Percentiles rank a stretch among this genome's conserved stretches.
Conservation (phyloP, 2,113 vertebrate genomes). For the Phalacrocorax aristotelis region DNA sequence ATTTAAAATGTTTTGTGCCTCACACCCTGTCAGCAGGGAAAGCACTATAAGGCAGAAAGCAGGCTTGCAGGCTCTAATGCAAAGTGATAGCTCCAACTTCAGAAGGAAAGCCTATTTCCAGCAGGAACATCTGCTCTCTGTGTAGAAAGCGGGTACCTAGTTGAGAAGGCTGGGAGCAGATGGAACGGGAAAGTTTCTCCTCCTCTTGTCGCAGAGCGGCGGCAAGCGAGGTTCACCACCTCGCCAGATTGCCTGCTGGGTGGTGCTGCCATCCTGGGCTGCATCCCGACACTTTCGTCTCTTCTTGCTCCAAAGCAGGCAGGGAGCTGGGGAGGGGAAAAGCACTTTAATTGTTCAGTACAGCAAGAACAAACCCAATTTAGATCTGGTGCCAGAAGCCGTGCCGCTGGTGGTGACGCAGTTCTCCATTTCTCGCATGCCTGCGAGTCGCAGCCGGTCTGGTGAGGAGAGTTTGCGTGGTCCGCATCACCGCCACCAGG, state of each 20-base stretch:
- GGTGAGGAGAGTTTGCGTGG: background rate
- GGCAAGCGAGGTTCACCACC: constrained; percentile 1
- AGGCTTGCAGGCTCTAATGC: constrained; percentile 68
- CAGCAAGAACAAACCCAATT: background rate
- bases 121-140: constrained; percentile 70
- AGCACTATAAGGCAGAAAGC: constrained; percentile 66
- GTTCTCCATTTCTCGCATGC: background rate
- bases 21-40: constrained; percentile 68
- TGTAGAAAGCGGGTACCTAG: background rate
- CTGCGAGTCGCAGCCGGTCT: background rate
- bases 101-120: constrained; percentile 70
- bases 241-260: constrained; percentile 49
- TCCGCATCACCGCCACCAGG: background rate
- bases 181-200: constrained; percentile 41
- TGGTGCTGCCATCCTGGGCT: background rate
- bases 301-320: constrained; percentile 3
- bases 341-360: background rate
- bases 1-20: constrained; percentile 72
- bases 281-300: background rate
- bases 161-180: constrained; percentile 50
- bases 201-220: background rate
- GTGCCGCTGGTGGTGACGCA: background rate
- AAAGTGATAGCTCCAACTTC: constrained; percentile 68
- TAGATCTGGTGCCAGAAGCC: background rate
- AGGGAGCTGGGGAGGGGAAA: background rate